phyloP scores from a whole-genome alignment of 2,888 invertebrate genomes.

The Pheosia gnoma region DNA sequence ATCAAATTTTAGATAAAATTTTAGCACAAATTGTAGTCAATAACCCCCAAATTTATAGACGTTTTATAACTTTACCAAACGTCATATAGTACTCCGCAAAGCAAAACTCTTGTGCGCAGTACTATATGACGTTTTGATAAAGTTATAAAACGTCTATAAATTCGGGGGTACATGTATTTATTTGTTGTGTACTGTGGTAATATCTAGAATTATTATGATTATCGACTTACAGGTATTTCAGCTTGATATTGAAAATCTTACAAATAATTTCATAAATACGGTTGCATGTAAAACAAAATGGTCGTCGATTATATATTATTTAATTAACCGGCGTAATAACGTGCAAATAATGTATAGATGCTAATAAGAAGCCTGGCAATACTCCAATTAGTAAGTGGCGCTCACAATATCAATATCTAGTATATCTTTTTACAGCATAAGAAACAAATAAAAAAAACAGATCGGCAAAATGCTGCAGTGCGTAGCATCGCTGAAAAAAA shows the following conservation, averaged over 20 bases:
- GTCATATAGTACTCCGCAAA: too few relatives aligned
- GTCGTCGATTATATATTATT: too few relatives aligned
- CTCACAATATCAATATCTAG: not conserved
- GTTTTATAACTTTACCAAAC: not conserved
- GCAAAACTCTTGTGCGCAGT: too few relatives aligned
- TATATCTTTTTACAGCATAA: constrained; percentile 1
- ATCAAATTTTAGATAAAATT: constrained; percentile 32
- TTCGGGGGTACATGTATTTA: not conserved
- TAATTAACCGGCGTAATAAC: too few relatives aligned
- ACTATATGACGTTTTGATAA: too few relatives aligned
- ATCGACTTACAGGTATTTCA: not conserved
- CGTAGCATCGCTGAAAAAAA: not conserved
- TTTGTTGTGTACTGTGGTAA: not conserved
- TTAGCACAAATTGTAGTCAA: not conserved
- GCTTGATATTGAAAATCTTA: not conserved
- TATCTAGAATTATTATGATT: not conserved
- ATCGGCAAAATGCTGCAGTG: constrained; percentile 5
- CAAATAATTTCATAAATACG: too few relatives aligned
- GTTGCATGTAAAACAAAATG: too few relatives aligned
- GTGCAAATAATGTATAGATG: not conserved
- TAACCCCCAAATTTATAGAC: too few relatives aligned
- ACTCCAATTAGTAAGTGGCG: not conserved
- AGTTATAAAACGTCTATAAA: too few relatives aligned
- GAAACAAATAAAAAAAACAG: not conserved
- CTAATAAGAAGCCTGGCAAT: not conserved